Conservation (phyloP, 64 coral and sea anemone species). For the Stichodactyla helianthus region DNA sequence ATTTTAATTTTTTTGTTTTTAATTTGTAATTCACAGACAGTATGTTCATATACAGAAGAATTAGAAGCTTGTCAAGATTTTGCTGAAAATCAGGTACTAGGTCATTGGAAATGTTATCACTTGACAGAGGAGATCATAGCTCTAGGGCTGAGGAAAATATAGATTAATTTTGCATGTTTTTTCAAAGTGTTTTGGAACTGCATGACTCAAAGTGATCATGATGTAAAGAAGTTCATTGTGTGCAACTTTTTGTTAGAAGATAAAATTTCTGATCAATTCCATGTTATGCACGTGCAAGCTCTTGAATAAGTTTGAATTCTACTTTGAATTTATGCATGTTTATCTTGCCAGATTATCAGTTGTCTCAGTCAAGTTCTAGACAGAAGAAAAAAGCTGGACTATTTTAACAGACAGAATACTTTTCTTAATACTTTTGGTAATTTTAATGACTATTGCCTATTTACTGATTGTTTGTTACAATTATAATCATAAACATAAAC, state of each 20-base stretch:
- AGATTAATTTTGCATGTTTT: too few relatives aligned
- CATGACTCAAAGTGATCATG: too few relatives aligned
- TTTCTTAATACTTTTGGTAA: constrained; percentile 20
- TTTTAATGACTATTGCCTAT: neutral
- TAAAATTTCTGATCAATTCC: too few relatives aligned
- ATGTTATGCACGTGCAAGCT: too few relatives aligned
- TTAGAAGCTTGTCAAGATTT: neutral
- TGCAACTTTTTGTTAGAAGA: too few relatives aligned
- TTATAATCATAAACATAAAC: neutral
- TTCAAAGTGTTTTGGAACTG: too few relatives aligned
- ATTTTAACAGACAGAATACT: constrained; percentile 8
- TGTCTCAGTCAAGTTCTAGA: neutral
- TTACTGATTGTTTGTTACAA: neutral
- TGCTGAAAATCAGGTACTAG: constrained; percentile 1
- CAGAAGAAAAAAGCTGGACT: neutral
- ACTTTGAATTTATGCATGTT: neutral
- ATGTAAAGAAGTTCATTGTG: too few relatives aligned
- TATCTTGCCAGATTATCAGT: neutral
- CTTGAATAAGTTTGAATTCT: neutral
- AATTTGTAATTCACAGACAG: neutral
- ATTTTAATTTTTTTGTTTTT: neutral
- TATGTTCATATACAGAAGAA: constrained; percentile 14
- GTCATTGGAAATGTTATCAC: too few relatives aligned
- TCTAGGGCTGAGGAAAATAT: too few relatives aligned
- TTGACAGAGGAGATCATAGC: too few relatives aligned